phyloP scores from a whole-genome alignment of 2,888 invertebrate species.

The Branchellion lobata region DNA sequence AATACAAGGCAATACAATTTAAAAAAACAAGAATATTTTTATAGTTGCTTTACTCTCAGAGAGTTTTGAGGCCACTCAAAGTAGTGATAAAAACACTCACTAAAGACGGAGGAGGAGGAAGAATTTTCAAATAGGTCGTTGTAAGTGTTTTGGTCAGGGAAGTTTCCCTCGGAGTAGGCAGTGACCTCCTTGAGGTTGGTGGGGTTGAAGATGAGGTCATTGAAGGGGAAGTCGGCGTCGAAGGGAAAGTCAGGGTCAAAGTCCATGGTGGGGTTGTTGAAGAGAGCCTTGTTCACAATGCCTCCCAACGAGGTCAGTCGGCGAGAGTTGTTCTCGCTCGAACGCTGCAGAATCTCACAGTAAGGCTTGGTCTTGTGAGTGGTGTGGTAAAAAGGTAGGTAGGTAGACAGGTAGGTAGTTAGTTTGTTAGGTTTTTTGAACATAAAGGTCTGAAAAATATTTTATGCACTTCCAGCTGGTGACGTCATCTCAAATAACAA shows the following conservation, averaged over 20 bases:
- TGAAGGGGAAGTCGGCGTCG: too few species aligned
- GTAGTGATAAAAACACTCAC: not conserved
- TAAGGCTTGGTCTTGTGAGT: conserved; percentile 26
- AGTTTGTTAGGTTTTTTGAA: too few species aligned
- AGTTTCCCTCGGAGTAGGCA: conserved; percentile 29
- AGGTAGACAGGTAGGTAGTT: too few species aligned
- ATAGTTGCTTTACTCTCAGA: not conserved
- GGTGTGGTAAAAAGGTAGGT: not conserved
- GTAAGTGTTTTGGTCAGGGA: conserved; percentile 13
- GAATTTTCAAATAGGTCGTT: conserved; percentile 18
- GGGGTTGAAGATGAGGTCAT: conserved; percentile 10
- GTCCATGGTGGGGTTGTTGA: conserved; percentile 11
- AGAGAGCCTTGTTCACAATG: conserved; percentile 17
- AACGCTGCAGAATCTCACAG: conserved; percentile 32
- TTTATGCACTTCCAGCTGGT: too few species aligned
- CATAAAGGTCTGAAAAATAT: too few species aligned
- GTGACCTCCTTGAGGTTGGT: conserved; percentile 22
- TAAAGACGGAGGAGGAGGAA: conserved; percentile 5
- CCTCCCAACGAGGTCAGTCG: conserved; percentile 23
- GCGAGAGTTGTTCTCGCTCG: conserved; percentile 36
- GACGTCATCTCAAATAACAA: too few species aligned
- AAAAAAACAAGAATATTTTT: not conserved
- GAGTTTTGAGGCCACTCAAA: too few species aligned
- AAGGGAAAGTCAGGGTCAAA: conserved; percentile 19
- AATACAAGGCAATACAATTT: not conserved